Percentiles rank a stretch among this genome's conserved stretches.
Conservation (phyloP, 2,113 vertebrate species). For the Henicopernis longicauda region DNA sequence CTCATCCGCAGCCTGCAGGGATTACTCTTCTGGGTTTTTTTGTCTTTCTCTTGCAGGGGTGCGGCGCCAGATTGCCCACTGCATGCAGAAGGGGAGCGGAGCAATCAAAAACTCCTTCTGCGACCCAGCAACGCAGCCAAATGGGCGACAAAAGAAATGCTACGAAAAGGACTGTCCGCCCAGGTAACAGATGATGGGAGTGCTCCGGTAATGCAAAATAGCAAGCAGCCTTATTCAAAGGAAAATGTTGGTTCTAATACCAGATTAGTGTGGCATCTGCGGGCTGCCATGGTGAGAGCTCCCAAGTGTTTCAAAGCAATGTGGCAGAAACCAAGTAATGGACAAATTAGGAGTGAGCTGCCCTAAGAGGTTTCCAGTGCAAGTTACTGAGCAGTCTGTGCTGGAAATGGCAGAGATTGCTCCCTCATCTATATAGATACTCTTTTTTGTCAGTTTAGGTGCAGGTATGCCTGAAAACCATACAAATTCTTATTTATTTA, state of each 20-base stretch:
- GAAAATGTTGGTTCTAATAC: not conserved
- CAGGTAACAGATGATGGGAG: conserved; percentile 62
- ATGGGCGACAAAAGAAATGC: conserved; percentile 83
- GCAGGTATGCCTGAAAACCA: not conserved
- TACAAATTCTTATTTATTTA: not conserved
- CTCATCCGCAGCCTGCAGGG: not conserved
- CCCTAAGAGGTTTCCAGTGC: not conserved
- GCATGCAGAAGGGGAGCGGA: conserved; percentile 78
- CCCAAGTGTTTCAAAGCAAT: fast-evolving
- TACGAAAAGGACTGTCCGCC: conserved; percentile 88
- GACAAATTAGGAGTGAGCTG: not conserved
- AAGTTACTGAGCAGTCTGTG: not conserved
- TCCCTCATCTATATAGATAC: not conserved
- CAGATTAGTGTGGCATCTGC: not conserved
- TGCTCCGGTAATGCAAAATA: not conserved
- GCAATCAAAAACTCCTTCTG: conserved; percentile 86
- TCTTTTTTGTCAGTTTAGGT: not conserved
- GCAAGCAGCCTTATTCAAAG: too few relatives aligned
- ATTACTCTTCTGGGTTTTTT: not conserved
- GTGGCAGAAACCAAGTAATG: not conserved
- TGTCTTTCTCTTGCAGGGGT: conserved; percentile 70
- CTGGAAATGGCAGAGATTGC: not conserved
- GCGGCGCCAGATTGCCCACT: conserved; percentile 82
- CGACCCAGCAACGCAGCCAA: conserved; percentile 79
- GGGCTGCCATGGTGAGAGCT: fast-evolving